Conservation (phyloP, 2,797 vertebrate species). For the Phrynocephalus guinanensis region DNA sequence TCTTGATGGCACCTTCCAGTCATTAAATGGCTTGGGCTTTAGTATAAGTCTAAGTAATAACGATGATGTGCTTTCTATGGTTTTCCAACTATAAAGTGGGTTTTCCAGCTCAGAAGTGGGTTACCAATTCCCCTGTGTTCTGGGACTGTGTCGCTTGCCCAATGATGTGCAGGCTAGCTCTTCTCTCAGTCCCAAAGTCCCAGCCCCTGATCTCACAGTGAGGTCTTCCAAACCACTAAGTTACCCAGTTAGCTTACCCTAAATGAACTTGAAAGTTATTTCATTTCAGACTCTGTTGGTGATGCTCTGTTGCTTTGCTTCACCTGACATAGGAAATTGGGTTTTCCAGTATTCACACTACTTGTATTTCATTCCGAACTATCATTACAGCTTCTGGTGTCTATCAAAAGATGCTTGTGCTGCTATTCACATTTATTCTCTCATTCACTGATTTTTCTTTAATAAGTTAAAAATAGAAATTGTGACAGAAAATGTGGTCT, state of each 20-base stretch:
- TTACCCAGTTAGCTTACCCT: conserved; percentile 45
- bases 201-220: no score
- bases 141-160: no score
- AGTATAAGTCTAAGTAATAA: no score
- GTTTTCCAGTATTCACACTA: rapidly evolving
- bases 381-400: background rate
- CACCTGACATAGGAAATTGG: conserved; percentile 11
- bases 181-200: no score
- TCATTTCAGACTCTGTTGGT: conserved; percentile 16
- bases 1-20: background rate
- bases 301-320: background rate
- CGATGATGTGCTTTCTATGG: no score
- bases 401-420: no score
- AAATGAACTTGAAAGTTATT: conserved; percentile 45
- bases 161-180: no score
- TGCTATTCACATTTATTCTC: background rate
- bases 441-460: background rate
- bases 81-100: no score
- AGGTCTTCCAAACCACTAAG: background rate
- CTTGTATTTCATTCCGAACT: background rate
- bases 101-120: no score
- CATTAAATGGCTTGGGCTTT: background rate
- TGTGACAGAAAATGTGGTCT: background rate
- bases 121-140: no score
- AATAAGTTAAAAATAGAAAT: background rate